Percentiles rank a stretch among this genome's conserved stretches.
Conservation (phyloP, 2,888 invertebrate genomes). For the Trissoscelio sp. region DNA sequence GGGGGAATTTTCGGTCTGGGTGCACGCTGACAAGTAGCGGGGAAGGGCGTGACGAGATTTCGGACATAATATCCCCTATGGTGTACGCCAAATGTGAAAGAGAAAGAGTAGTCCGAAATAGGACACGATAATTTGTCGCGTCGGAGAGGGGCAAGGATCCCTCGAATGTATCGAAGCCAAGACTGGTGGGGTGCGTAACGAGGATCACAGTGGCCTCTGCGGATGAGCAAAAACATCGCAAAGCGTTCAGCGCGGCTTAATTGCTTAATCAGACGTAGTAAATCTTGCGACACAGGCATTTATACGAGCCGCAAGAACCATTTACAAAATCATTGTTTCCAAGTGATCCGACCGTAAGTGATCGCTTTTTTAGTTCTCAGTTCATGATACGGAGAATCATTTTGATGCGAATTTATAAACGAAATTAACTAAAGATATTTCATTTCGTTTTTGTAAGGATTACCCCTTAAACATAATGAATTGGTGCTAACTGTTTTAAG, state of each 20-base stretch:
- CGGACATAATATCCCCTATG: slow-evolving; percentile 70
- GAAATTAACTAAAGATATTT: too few relatives aligned
- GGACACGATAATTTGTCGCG: slow-evolving; percentile 59
- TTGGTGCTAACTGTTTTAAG: too few relatives aligned
- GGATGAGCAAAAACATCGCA: slow-evolving; percentile 73
- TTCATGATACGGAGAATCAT: slow-evolving; percentile 2
- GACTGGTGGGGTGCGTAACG: slow-evolving; percentile 72
- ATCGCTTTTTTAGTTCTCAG: slow-evolving; percentile 34
- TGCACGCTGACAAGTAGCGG: slow-evolving; percentile 72
- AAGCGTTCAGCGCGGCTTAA: slow-evolving; percentile 76
- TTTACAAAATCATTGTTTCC: slow-evolving; percentile 36
- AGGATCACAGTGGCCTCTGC: slow-evolving; percentile 71
- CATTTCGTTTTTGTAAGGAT: too few relatives aligned
- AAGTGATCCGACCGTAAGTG: slow-evolving; percentile 32
- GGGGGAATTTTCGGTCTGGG: slow-evolving; percentile 75
- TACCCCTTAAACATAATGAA: too few relatives aligned
- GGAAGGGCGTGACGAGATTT: slow-evolving; percentile 74
- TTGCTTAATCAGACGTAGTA: slow-evolving; percentile 82
- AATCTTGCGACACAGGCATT: slow-evolving; percentile 80
- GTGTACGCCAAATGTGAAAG: slow-evolving; percentile 47
- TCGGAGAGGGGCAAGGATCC: slow-evolving; percentile 20
- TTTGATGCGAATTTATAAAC: not conserved
- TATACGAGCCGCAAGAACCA: slow-evolving; percentile 67
- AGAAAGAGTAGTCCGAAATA: slow-evolving; percentile 35
- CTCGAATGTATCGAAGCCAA: slow-evolving; percentile 64